These are phyloP conservation scores for Blastobasis adustella DNA, from an alignment of 2,888 invertebrate genomes.

Conservation along the genomic window DNA sequence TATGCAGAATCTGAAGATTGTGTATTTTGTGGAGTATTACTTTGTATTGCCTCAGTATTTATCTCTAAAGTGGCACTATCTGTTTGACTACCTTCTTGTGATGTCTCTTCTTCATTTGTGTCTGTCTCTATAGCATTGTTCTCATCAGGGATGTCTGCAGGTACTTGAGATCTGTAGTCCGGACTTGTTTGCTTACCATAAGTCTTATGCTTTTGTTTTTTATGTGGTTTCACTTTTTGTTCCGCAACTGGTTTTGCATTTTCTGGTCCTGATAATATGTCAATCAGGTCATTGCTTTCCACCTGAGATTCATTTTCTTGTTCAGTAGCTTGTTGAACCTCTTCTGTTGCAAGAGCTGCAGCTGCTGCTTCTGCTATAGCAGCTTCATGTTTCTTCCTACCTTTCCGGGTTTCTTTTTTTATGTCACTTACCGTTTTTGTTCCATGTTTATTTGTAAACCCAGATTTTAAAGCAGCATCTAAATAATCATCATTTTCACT, in stretches of 20 bases:
- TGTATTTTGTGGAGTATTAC: conserved; percentile 40
- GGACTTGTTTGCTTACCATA: conserved; percentile 48
- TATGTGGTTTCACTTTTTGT: conserved; percentile 36
- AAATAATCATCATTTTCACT: conserved; percentile 74
- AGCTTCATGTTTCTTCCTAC: conserved; percentile 47
- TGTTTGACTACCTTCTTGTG: conserved; percentile 27
- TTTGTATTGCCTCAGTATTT: conserved; percentile 40
- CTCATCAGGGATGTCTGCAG: conserved; percentile 20
- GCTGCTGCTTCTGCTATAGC: conserved; percentile 10
- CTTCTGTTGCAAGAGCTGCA: conserved; percentile 25
- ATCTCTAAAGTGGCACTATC: conserved; percentile 27
- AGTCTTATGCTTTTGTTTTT: conserved; percentile 53
- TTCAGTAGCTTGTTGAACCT: conserved; percentile 31
- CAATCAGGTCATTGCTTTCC: conserved; percentile 50
- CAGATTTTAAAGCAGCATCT: conserved; percentile 54
- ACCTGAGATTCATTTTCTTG: conserved; percentile 37
- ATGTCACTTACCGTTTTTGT: conserved; percentile 59
- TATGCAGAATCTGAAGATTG: conserved; percentile 63
- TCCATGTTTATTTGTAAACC: conserved; percentile 39
- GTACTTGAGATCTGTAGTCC: conserved; percentile 18
- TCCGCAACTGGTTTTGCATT: conserved; percentile 32
- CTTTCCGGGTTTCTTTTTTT: conserved; percentile 57
- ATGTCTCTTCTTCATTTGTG: conserved; percentile 22
- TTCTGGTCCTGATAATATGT: conserved; percentile 47
- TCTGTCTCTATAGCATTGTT: conserved; percentile 22